phyloP scores from a whole-genome alignment of 2,113 vertebrate species.

The Notothenia rossii region DNA sequence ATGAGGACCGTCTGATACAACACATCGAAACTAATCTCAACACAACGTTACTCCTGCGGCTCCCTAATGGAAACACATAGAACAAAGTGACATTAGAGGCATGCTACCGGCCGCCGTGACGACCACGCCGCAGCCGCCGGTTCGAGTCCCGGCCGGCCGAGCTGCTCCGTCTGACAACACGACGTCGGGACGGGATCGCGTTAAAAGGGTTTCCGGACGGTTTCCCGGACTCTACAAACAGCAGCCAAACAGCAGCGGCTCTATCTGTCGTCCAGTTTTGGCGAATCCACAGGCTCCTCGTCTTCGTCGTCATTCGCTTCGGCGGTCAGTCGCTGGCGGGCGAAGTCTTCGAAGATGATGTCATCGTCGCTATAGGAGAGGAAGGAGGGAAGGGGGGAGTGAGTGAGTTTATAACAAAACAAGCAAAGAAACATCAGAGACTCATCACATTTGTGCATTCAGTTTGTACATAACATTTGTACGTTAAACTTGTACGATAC shows the following conservation, averaged over 20 bases:
- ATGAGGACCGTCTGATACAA: slow-evolving; percentile 26
- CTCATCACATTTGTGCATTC: no score
- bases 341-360: slow-evolving; percentile 97
- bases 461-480: no score
- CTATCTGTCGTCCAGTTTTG: slow-evolving; percentile 86
- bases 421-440: no score
- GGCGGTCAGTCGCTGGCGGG: slow-evolving; percentile 93
- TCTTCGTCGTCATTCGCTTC: slow-evolving; percentile 90
- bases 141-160: background rate
- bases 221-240: slow-evolving; percentile 47
- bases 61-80: slow-evolving; percentile 60
- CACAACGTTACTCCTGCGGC: slow-evolving; percentile 36
- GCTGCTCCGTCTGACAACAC: slow-evolving; percentile 45
- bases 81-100: slow-evolving; percentile 70
- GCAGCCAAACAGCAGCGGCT: slow-evolving; percentile 7
- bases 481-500: no score
- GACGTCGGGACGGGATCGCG: background rate
- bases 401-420: background rate
- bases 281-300: slow-evolving; percentile 88
- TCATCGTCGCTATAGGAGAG: slow-evolving; percentile 89
- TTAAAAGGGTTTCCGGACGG: slow-evolving; percentile 54
- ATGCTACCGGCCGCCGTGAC: slow-evolving; percentile 44
- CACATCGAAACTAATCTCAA: slow-evolving; percentile 53
- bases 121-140: background rate
- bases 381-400: background rate